Conservation (phyloP, 2,113 vertebrate species). For the Pycnonotus jocosus region DNA sequence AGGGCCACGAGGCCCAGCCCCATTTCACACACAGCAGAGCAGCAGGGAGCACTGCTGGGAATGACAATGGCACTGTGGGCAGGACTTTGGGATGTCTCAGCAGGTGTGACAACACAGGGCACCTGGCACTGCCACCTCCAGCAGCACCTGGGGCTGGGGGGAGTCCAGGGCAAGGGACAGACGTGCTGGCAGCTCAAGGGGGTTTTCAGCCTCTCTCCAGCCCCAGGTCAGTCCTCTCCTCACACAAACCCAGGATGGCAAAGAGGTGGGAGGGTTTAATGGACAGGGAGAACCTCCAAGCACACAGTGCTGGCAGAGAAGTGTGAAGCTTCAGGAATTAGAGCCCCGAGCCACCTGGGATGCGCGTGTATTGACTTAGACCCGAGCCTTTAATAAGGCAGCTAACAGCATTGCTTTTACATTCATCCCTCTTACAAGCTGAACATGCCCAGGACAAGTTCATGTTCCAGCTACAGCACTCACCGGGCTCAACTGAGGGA, state of each 20-base stretch:
- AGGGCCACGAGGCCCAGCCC: rapidly evolving
- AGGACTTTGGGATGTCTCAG: background rate
- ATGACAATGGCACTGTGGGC: rapidly evolving
- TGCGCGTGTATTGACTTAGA: background rate
- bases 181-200: rapidly evolving
- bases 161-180: background rate
- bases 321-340: background rate
- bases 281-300: background rate
- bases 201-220: background rate
- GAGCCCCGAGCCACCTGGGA: slow-evolving; percentile 4
- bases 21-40: rapidly evolving
- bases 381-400: slow-evolving; percentile 35
- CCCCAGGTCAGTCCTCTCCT: background rate
- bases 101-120: background rate
- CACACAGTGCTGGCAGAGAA: background rate
- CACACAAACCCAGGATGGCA: rapidly evolving
- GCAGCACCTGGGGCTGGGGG: rapidly evolving
- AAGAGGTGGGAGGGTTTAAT: background rate
- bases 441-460: background rate
- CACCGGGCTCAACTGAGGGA: background rate
- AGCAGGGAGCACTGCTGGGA: background rate
- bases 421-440: background rate
- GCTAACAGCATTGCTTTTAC: slow-evolving; percentile 23
- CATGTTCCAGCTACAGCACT: background rate
- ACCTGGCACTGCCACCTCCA: background rate